phyloP scores from a whole-genome alignment of 2,888 invertebrate species.

The Mythimna pallens region DNA sequence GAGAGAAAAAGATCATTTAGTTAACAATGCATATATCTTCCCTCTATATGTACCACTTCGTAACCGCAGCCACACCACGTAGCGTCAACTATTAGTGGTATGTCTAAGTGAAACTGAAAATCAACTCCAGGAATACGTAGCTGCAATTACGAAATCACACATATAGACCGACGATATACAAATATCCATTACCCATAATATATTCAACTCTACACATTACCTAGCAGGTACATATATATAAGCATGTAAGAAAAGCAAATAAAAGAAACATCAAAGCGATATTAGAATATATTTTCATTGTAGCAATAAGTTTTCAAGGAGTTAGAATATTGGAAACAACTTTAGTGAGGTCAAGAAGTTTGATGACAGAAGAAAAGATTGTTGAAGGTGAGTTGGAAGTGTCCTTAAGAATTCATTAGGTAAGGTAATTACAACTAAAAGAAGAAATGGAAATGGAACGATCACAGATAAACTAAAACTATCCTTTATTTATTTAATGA shows the following conservation, averaged over 20 bases:
- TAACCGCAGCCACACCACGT: conserved; percentile 32
- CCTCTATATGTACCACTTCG: conserved; percentile 53
- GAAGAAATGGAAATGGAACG: conserved; percentile 14
- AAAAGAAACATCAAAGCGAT: conserved; percentile 60
- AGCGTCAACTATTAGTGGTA: not conserved
- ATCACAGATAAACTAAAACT: conserved; percentile 25
- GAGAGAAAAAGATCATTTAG: conserved; percentile 91
- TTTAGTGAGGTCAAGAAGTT: conserved; percentile 48
- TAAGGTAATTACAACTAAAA: conserved; percentile 42
- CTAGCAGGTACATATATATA: conserved; percentile 54
- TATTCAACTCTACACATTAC: conserved; percentile 54
- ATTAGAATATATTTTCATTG: conserved; percentile 44
- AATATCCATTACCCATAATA: conserved; percentile 49
- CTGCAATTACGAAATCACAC: conserved; percentile 54
- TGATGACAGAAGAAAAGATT: conserved; percentile 45
- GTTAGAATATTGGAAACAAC: conserved; percentile 35
- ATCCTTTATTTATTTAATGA: conserved; percentile 16
- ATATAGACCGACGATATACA: conserved; percentile 52
- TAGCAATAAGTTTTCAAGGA: conserved; percentile 43
- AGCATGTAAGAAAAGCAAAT: conserved; percentile 62
- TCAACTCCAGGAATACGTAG: not conserved
- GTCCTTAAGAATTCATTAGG: conserved; percentile 43
- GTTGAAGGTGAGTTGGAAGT: conserved; percentile 39
- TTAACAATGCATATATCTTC: conserved; percentile 54
- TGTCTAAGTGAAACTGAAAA: too few relatives aligned